phyloP scores from a whole-genome alignment of 2,888 invertebrate genomes.

The Rugalucina vietnamica region DNA sequence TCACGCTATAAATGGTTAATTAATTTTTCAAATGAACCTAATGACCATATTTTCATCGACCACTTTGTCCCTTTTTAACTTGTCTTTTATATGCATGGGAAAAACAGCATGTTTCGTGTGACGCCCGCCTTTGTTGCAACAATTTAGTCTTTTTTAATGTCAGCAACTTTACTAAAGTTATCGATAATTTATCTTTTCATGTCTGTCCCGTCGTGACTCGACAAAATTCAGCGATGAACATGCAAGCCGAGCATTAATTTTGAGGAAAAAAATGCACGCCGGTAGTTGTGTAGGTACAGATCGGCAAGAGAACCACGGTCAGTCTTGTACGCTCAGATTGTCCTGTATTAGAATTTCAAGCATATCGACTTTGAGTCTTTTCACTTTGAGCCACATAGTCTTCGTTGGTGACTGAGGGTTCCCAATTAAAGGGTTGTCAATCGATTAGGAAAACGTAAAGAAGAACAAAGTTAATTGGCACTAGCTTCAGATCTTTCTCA shows the following conservation, averaged over 20 bases:
- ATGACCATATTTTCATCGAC: constrained; percentile 1
- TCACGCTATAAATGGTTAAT: too few species aligned
- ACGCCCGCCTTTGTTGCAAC: neutral
- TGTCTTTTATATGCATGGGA: neutral
- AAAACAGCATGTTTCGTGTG: neutral
- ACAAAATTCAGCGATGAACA: too few species aligned
- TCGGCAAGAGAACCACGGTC: too few species aligned
- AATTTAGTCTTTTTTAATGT: constrained; percentile 6
- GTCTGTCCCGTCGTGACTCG: too few species aligned
- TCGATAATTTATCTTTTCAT: neutral
- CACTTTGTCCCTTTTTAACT: neutral
- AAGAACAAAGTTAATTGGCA: constrained; percentile 6
- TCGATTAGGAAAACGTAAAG: neutral
- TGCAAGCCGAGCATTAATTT: too few species aligned
- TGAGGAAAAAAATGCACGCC: too few species aligned
- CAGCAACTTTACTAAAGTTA: neutral
- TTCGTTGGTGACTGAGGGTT: neutral
- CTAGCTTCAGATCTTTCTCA: neutral
- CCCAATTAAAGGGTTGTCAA: constrained; percentile 8
- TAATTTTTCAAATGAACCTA: neutral
- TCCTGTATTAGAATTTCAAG: too few species aligned
- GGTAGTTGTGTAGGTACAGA: too few species aligned
- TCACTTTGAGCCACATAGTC: too few species aligned
- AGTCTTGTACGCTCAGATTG: too few species aligned
- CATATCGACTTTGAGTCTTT: too few species aligned